phyloP scores from a whole-genome alignment of 2,888 invertebrate genomes.

The Baronia brevicornis region DNA sequence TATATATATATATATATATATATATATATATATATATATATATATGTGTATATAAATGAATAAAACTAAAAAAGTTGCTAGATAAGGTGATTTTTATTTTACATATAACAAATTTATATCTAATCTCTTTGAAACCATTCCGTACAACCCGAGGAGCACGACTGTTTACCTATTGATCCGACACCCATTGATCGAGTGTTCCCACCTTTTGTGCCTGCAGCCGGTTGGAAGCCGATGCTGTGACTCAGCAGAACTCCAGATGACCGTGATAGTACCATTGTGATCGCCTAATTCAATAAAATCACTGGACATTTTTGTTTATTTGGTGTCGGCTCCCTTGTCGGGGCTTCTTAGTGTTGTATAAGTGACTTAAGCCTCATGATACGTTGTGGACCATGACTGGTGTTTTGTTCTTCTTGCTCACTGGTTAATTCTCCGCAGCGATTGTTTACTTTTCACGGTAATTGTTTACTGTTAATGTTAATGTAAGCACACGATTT shows the following conservation, averaged over 20 bases:
- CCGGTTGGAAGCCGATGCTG: constrained; percentile 48
- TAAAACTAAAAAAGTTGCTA: no score
- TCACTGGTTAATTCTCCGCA: constrained; percentile 13
- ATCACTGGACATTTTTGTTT: constrained; percentile 71
- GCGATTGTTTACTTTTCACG: constrained; percentile 5
- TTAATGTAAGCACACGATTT: no score
- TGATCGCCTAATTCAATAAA: constrained; percentile 74
- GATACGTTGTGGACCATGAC: constrained; percentile 47
- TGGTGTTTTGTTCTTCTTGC: constrained; percentile 32
- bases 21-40: no score
- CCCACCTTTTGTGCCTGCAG: constrained; percentile 62
- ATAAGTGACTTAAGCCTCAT: constrained; percentile 53
- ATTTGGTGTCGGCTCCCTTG: constrained; percentile 63
- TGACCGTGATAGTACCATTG: constrained; percentile 52
- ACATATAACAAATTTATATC: constrained; percentile 21
- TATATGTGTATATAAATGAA: no score
- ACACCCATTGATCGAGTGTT: constrained; percentile 68
- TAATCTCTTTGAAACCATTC: constrained; percentile 9
- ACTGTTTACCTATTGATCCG: constrained; percentile 64
- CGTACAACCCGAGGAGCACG: constrained; percentile 33
- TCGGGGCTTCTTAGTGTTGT: constrained; percentile 49
- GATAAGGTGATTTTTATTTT: constrained; percentile 23
- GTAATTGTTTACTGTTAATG: constrained; percentile 9
- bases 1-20: no score
- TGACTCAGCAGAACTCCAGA: constrained; percentile 52